Base-by-base conservation (phyloP, 2,888 invertebrate species). In the Caenorhabditis japonica region DNA sequence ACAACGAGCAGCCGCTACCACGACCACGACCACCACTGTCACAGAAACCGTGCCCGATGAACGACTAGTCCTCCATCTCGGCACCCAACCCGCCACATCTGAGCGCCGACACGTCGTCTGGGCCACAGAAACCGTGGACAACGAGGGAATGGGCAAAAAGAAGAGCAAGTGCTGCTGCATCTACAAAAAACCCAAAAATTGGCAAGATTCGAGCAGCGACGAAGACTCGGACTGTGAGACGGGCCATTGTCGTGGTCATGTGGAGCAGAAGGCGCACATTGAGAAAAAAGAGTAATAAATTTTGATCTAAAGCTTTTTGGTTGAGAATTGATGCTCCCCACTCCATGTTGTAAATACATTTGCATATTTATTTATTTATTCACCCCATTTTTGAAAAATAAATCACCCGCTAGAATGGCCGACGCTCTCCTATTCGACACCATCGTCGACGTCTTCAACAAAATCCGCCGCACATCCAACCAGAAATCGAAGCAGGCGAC, bases 81-180 rank as follows among this genome's bases (percentile, higher is more conserved):
- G 36, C 21, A 19, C 38, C n/a, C 51, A 51, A 17, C 47, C 64
- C 21, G 43, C 62, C 23, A 61, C 73, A n/a, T 44, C 74, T 2
- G 70, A 74, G 33, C 60, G 71, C 4, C 76, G 72, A 0, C 68
- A 74, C 38, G 79, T 80, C 5, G 60, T 38, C 0, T 80, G 80
- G 80, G 55, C 79, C 13, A 72, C 78, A 4, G 80, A 79, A 36
- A 80, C 80, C 8, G 84, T 85, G 5, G 85, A 85, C 66, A 85
- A 85, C 55, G 85, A 85, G 66, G 69, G 74, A 30, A 56, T 84
- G 77, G 83, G 80, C 39, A 83, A 83, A 62, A 83, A 84, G 62
- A 85, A 85, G 69, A 85, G 85, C 69, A 85, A 85, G 59, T 85
- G 85, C 61, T 85, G 85, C 53, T 85, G 85, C 53, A 83, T 85